Percentiles rank a stretch among this genome's conserved stretches.
phyloP scores from a whole-genome alignment of 2,888 invertebrate species.

The Cylindroiulus punctatus region DNA sequence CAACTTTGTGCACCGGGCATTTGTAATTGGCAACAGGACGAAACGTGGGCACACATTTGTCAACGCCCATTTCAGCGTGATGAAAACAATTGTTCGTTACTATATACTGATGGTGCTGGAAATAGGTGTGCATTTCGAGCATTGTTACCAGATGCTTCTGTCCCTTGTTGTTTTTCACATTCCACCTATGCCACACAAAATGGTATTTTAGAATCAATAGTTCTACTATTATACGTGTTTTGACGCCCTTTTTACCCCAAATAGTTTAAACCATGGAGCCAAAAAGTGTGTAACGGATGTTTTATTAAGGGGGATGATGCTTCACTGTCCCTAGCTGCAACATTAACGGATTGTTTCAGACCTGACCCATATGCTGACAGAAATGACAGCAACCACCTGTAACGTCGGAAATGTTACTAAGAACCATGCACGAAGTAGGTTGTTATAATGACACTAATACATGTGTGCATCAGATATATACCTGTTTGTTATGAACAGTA shows the following conservation, averaged over 20 bases:
- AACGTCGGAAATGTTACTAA: background rate
- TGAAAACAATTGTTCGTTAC: constrained; percentile 44
- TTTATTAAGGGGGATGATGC: background rate
- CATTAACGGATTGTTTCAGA: background rate
- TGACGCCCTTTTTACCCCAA: constrained; percentile 36
- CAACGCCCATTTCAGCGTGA: constrained; percentile 46
- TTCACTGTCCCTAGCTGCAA: background rate
- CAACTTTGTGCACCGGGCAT: constrained; percentile 49
- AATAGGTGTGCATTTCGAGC: constrained; percentile 43
- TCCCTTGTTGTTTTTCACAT: constrained; percentile 47
- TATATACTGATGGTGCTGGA: background rate
- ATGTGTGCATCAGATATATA: background rate
- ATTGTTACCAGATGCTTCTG: constrained; percentile 49
- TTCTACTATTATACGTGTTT: background rate
- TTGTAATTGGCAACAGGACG: constrained; percentile 50
- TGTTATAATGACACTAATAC: background rate
- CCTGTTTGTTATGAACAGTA: no score
- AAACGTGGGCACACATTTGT: constrained; percentile 52
- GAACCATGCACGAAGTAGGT: background rate
- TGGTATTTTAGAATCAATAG: background rate
- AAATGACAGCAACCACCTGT: background rate
- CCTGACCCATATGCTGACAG: background rate
- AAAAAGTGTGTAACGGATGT: constrained; percentile 8
- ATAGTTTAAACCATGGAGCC: background rate
- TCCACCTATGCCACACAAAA: constrained; percentile 17